phyloP scores from a whole-genome alignment of 2,888 invertebrate species.

The Noctua comes region DNA sequence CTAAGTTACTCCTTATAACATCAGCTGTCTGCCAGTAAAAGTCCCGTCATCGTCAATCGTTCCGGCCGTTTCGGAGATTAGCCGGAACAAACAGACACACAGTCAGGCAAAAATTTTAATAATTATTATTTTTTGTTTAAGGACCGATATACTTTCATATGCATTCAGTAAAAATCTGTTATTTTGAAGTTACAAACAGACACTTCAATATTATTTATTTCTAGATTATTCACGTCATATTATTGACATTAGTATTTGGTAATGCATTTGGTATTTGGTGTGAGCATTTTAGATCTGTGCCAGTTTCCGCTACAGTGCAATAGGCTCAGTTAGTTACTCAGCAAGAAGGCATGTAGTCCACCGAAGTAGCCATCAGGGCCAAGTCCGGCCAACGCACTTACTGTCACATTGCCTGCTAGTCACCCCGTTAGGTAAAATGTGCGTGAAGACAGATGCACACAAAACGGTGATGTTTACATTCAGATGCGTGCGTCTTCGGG shows the following conservation, averaged over 20 bases:
- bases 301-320: background rate
- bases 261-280: constrained; percentile 28
- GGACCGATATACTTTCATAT: no score
- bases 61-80: no score
- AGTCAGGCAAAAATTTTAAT: no score
- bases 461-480: constrained; percentile 36
- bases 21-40: no score
- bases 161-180: no score
- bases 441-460: constrained; percentile 42
- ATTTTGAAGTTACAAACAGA: no score
- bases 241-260: constrained; percentile 28
- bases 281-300: constrained; percentile 5
- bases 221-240: background rate
- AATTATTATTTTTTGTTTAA: no score
- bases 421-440: constrained; percentile 48
- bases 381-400: constrained; percentile 21
- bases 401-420: constrained; percentile 8
- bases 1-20: no score
- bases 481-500: constrained; percentile 28
- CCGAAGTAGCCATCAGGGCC: constrained; percentile 5
- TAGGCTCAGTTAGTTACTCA: background rate
- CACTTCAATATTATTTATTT: no score
- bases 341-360: constrained; percentile 22
- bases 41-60: no score
- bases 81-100: no score